Evolutionary conservation across 2,113 vertebrate species (phyloP).

Genomic region (Turnix velox): DNA sequence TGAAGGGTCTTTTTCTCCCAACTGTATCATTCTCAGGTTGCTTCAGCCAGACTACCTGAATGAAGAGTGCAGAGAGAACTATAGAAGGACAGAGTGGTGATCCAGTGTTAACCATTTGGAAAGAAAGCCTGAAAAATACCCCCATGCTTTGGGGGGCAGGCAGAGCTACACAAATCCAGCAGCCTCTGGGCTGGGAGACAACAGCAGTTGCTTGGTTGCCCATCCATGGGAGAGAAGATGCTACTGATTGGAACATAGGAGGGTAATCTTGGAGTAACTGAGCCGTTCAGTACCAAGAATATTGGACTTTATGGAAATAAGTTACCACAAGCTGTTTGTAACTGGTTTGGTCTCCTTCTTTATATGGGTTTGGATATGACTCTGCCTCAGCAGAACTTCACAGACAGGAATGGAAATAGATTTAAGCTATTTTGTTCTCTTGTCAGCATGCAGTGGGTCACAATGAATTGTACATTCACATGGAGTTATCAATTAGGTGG

Average conservation of each 20-base stretch:
- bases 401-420: background rate
- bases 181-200: background rate
- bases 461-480: background rate
- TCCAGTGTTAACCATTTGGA: background rate
- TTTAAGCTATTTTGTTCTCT: background rate
- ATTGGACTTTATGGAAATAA: background rate
- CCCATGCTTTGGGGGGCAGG: fast-evolving
- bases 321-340: background rate
- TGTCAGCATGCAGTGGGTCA: background rate
- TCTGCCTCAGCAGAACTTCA: background rate
- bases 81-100: background rate
- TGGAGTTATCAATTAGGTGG: background rate
- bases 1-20: background rate
- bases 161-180: background rate
- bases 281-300: background rate
- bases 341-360: background rate
- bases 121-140: background rate
- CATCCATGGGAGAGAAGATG: background rate
- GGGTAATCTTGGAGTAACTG: background rate
- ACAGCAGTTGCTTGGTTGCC: background rate
- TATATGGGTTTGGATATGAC: background rate
- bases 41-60: background rate
- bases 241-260: background rate
- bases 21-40: background rate
- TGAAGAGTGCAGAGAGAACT: background rate